Evolutionary conservation across 1,140 invertebrate species (phyloP), one percentile per base, ranked within the genome.

Genomic region (Antheraea mylitta): DNA sequence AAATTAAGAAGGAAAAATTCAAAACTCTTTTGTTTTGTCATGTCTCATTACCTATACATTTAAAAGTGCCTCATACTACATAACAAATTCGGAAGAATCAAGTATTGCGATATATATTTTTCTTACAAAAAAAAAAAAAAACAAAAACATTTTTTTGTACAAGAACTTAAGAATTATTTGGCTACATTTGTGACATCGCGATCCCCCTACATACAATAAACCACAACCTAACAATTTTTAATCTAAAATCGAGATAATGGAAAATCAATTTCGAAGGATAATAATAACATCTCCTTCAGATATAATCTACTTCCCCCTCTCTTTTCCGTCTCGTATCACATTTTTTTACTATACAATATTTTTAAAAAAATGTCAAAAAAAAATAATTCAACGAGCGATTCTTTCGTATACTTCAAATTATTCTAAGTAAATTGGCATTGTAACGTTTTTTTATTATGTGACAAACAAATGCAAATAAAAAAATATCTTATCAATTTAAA

Each of bases 221-320:
- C 89, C 87, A 88, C 87, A 91, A 91, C 86, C 86, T 83, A 89
- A 86, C 79, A 81, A 83, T 79, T 84, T 72, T 80, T 80, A 82
- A 78, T 76, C 83, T 69, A 83, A 80, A 71, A 77, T 75, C 73
- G 76, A 77, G 76, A 80, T 77, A 80, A 77, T 74, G 18, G 16
- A 79, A 82, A 81, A 75, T 67, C 53, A 82, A 81, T 78, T 78
- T 73, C 78, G 80, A 85, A 74, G 70, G 76, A 77, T 18, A 80
- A 80, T 77, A 76, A 8, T 72, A 80, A 72, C 76, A 58, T 30
- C 42, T 80, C 71, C 75, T 78, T 82, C 72, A 87, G 86, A 86
- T 87, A 86, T 87, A 89, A 74, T 69, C 66, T 78, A 77, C 71
- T 82, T 72, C 80, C 74, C 73, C 80, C 73, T 75, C 61, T 70